Conservation (phyloP, 2,797 vertebrate genomes). For the Sparidentex hasta region DNA sequence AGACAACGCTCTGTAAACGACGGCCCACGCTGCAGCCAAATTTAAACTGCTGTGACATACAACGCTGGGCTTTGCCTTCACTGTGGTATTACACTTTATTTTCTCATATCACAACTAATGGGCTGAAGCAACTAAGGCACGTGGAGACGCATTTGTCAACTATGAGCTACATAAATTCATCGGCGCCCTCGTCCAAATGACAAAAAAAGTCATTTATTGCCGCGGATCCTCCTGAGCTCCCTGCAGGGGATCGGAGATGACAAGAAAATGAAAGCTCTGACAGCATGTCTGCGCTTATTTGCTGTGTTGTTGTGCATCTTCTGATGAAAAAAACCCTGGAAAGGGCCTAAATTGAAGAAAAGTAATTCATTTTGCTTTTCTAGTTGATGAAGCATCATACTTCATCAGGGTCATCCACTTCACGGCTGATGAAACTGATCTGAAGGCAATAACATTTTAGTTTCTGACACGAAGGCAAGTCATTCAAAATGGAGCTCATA, state of each 20-base stretch:
- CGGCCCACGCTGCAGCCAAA: constrained; percentile 20
- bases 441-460: constrained; percentile 58
- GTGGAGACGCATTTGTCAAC: constrained; percentile 58
- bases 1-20: neutral
- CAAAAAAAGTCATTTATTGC: constrained; percentile 78
- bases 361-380: constrained; percentile 75
- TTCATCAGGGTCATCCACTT: constrained; percentile 76
- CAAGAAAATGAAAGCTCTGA: constrained; percentile 80
- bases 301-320: constrained; percentile 66
- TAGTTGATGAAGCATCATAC: constrained; percentile 74
- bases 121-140: constrained; percentile 45
- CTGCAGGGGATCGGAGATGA: constrained; percentile 76
- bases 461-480: constrained; percentile 57
- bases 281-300: constrained; percentile 75
- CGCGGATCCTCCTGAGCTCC: constrained; percentile 67
- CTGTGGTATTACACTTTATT: constrained; percentile 41
- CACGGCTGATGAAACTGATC: constrained; percentile 59
- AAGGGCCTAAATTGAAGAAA: constrained; percentile 71
- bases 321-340: constrained; percentile 65
- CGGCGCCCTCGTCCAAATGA: constrained; percentile 60
- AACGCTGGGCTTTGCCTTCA: constrained; percentile 34
- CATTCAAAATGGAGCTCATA: constrained; percentile 60
- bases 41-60: constrained; percentile 38
- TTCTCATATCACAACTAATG: constrained; percentile 60
- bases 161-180: constrained; percentile 57